Evolutionary conservation across 2,113 vertebrate species (phyloP), one percentile per base, ranked within the genome.

Genomic region (Planiliza haematocheilus): DNA sequence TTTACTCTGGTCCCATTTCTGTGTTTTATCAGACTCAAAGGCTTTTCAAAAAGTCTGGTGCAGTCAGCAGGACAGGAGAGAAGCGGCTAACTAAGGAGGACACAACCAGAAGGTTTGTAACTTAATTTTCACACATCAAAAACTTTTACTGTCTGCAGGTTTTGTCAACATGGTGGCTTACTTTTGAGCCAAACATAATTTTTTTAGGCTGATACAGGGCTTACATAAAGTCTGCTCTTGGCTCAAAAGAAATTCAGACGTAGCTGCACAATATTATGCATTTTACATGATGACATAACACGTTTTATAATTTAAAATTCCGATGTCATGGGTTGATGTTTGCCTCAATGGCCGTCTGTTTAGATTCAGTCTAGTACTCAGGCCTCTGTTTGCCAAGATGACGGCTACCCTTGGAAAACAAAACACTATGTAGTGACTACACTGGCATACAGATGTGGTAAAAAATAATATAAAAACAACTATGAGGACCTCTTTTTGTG

Each of bases 11-110:
- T 30, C 60, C 75, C 51, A 20, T 41, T 74, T 75, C 30, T 45
- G 43, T 51, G n/a, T 64, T 34, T n/a, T 16, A 36, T 66, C 64
- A 74, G 70, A 30, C 10, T 55, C 14, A 61, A 48, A 52, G 30
- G 62, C n/a, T 56, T 63, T 49, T 51, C 39, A 52, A 50, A 56
- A 78, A 43, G 30, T 71, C 74, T 77, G 63, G 61, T 61, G 78
- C 63, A 77, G 71, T 74, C 72, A 65, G 55, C 36, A 56, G 48
- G 37, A 20, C 24, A 20, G 41, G 39, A 63, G 10, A 62, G n/a
- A 16, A 34, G 46, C 65, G 45, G 3, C 51, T 70, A 42, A 16
- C 38, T 4, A 36, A 55, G 42, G 50, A 50, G 12, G 49, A 14
- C 36, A 58, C 6, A 18, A 50, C 10, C 38, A 53, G 48, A 77